Conservation (phyloP, 2,113 vertebrate species). For the Lophura nycthemera region DNA sequence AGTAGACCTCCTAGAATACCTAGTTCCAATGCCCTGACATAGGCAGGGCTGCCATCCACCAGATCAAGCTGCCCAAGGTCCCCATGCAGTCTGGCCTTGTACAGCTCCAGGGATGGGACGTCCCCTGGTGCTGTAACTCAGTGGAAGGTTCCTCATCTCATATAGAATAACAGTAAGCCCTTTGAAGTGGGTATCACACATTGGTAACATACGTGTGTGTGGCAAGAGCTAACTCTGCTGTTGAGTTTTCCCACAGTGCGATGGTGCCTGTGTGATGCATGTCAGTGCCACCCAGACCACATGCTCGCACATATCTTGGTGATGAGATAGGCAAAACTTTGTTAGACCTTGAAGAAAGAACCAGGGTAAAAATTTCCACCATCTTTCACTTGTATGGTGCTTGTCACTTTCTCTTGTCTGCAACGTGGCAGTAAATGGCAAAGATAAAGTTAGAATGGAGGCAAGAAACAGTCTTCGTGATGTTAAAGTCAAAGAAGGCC, state of each 20-base stretch:
- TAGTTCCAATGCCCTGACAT: not conserved
- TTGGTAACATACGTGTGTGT: rapidly evolving
- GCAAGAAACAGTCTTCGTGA: not conserved
- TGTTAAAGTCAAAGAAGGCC: not conserved
- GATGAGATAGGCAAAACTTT: not conserved
- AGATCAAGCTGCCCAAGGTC: not conserved
- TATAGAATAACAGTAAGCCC: rapidly evolving
- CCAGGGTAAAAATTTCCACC: not conserved
- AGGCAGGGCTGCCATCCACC: not conserved
- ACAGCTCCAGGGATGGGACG: too few relatives aligned
- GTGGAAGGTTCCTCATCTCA: not conserved
- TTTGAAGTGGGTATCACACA: not conserved
- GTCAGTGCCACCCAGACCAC: not conserved
- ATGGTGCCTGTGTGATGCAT: not conserved
- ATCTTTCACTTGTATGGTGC: not conserved
- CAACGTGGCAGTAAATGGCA: not conserved
- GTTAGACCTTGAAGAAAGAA: not conserved
- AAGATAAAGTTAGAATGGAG: not conserved
- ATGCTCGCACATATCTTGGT: not conserved
- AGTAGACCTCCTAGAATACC: not conserved
- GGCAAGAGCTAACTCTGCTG: not conserved
- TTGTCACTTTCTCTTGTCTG: not conserved
- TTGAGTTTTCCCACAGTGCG: not conserved
- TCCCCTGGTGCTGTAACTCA: not conserved
- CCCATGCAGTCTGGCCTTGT: not conserved